Conservation (phyloP, 2,113 vertebrate species). For the Pseudorectes ferrugineus region DNA sequence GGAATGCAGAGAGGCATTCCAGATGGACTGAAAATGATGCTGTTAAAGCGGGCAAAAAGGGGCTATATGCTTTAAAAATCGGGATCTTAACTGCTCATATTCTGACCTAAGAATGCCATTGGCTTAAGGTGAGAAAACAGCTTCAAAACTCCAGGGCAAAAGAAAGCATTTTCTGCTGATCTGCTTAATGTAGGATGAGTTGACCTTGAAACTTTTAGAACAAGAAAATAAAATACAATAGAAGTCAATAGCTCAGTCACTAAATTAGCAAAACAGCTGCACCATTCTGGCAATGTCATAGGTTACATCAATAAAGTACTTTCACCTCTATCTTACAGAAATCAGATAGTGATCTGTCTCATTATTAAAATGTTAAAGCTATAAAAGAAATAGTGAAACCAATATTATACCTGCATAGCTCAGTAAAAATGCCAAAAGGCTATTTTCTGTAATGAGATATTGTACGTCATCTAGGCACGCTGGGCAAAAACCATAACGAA, state of each 20-base stretch:
- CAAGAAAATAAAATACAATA: not conserved
- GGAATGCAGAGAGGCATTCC: not conserved
- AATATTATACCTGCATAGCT: not conserved
- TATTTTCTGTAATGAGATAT: not conserved
- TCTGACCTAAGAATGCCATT: not conserved
- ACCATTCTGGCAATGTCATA: not conserved
- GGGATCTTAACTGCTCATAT: not conserved
- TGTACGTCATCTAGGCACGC: not conserved
- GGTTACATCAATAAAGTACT: not conserved
- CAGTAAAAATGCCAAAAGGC: not conserved
- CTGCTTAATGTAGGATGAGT: not conserved
- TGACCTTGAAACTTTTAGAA: not conserved
- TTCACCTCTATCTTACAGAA: not conserved
- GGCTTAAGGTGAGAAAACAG: not conserved
- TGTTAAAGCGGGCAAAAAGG: not conserved
- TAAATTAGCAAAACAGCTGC: not conserved
- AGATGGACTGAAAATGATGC: not conserved
- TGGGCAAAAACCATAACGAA: not conserved
- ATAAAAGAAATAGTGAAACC: not conserved
- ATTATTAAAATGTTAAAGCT: not conserved
- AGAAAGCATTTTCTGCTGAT: not conserved
- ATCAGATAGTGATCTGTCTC: not conserved
- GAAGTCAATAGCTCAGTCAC: not conserved
- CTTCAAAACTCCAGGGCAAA: not conserved
- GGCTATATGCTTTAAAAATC: not conserved